These are phyloP conservation scores for Melinopterus prodromus DNA, from an alignment of 2,888 invertebrate genomes.

Conservation along the genomic window DNA sequence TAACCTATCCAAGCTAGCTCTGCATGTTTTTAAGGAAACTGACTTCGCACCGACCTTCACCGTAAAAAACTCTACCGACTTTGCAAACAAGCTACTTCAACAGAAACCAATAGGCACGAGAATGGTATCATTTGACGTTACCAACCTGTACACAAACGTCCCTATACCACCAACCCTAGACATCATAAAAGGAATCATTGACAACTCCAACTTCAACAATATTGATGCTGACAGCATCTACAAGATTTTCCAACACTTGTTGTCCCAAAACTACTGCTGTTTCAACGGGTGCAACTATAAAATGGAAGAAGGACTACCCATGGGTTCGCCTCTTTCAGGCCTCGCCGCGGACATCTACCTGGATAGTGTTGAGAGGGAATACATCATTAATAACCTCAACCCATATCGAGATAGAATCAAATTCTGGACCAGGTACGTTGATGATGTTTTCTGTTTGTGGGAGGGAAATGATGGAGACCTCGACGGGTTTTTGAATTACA, in stretches of 20 bases:
- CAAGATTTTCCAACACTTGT: background rate
- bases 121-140: background rate
- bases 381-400: background rate
- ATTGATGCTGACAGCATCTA: background rate
- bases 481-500: background rate
- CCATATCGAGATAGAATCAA: background rate
- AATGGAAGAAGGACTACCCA: background rate
- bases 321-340: background rate
- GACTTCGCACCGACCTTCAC: background rate
- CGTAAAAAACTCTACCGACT: background rate
- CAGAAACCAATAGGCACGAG: background rate
- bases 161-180: background rate
- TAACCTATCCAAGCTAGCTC: background rate
- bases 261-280: background rate
- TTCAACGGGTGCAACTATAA: background rate
- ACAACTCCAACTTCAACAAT: background rate
- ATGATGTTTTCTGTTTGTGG: background rate
- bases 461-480: background rate
- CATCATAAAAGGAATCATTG: background rate
- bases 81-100: background rate
- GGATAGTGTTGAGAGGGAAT: background rate
- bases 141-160: background rate
- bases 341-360: background rate
- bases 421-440: slow-evolving; percentile 7
- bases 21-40: background rate